Base-by-base conservation (phyloP, 2,888 invertebrate genomes). In the Ichneumoninae sp. region DNA sequence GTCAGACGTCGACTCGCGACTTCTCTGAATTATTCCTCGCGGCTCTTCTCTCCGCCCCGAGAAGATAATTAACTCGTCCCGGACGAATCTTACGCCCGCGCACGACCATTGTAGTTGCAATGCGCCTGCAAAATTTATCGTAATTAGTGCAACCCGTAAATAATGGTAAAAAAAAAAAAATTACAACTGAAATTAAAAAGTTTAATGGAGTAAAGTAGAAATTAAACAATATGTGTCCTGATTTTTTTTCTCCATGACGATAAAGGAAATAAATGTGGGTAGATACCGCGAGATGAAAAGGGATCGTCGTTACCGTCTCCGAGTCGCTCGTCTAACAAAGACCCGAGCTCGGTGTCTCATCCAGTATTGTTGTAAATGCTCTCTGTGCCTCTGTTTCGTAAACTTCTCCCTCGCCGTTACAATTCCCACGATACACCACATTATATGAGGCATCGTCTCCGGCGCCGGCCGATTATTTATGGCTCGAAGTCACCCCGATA, bases 351-450 rank as follows among this genome's bases (percentile, higher is more conserved):
- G 30, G 30, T 30, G 47, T 40, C 54, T 54, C 47, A 19, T 50
- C 47, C 30, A 22, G 68, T 40, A 69, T 80, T 77, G 72, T 72
- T 68, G 16, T 50, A 71, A 26, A 74, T n/a, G 57, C 68, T 7
- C 22, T 22, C 57, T 54, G 16, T 8, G 52, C 44, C 54, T 22
- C 19, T 30, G 71, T 84, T 84, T 84, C 79, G 82, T 71, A 84
- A 84, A 36, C 60, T 33, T 33, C 60, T 62, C 4, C n/a, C 30
- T 22, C 16, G 47, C 74, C n/a, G 47, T 65, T 44, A 44, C 44
- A 16, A 84, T 84, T 84, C 84, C 84, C 84, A 84, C 84, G 84
- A 84, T 82, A 52, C 57, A 75, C 75, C 50, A 3, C 19, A 68
- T 65, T 33, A 36, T 47, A 57, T 40, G 68, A 77, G 60, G 54